phyloP scores from a whole-genome alignment of 2,888 invertebrate genomes.

The Thysanoteuthis rhombus region DNA sequence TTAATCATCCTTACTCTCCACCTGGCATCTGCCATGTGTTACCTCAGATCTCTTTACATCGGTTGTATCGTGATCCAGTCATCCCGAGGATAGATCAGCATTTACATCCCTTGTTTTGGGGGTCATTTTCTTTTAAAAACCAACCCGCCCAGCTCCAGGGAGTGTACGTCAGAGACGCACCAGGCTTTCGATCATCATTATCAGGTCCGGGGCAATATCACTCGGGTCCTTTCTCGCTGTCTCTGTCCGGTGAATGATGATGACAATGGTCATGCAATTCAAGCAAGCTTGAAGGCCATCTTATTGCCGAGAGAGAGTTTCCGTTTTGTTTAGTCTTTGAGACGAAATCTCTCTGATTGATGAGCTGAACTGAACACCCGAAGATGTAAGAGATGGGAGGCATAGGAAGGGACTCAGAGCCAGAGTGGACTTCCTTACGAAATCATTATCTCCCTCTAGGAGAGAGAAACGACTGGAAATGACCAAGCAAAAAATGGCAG shows the following conservation, averaged over 20 bases:
- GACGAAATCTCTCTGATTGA: neutral
- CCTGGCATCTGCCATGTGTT: neutral
- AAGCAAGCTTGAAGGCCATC: neutral
- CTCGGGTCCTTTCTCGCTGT: neutral
- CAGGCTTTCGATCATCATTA: neutral
- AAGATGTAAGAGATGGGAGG: neutral
- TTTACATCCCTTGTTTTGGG: neutral
- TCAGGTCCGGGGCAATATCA: neutral
- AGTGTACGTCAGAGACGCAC: neutral
- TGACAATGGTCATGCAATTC: neutral
- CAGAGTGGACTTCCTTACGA: neutral
- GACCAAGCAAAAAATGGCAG: neutral
- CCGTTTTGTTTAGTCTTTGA: neutral
- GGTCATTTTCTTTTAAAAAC: neutral
- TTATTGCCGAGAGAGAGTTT: neutral
- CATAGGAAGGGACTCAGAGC: neutral
- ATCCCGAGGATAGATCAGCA: neutral
- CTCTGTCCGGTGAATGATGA: neutral
- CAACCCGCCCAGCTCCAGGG: neutral
- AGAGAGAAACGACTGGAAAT: neutral
- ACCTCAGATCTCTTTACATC: neutral
- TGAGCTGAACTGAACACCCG: neutral
- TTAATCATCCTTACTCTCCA: neutral
- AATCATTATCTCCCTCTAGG: neutral
- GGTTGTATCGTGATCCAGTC: neutral